A percentile compares a stretch with the other conserved stretches of the same genome.
Evolutionary conservation across 2,113 vertebrate genomes (phyloP).

Genomic region (Asarcornis scutulata): DNA sequence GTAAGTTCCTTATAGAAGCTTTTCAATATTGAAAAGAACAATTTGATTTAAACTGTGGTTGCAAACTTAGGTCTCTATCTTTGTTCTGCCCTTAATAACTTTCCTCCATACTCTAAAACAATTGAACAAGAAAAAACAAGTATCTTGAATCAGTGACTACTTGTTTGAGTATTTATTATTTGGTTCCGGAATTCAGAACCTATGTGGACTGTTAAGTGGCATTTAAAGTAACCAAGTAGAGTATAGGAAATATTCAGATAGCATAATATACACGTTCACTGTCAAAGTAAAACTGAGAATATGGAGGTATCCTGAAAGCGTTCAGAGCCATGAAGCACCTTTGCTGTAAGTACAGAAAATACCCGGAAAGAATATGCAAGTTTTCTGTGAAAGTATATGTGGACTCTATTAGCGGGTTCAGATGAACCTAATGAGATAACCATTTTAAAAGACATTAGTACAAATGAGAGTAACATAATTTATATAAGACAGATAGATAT

Average conservation of each 20-base stretch:
- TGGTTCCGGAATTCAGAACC: neutral
- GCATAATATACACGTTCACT: neutral
- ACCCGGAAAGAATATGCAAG: neutral
- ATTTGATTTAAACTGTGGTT: too few relatives aligned
- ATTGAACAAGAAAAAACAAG: too few relatives aligned
- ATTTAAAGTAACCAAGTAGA: neutral
- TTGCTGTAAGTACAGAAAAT: neutral
- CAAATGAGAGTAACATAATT: neutral
- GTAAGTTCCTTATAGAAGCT: neutral
- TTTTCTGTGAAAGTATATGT: neutral
- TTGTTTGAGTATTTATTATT: neutral
- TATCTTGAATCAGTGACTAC: too few relatives aligned
- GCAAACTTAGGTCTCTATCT: too few relatives aligned
- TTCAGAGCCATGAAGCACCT: neutral
- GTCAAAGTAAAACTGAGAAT: neutral
- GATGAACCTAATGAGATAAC: neutral
- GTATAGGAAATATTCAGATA: neutral
- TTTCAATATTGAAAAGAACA: neutral
- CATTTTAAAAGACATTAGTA: neutral
- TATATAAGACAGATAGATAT: neutral
- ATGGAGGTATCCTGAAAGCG: neutral
- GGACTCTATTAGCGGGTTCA: neutral
- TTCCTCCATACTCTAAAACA: too few relatives aligned
- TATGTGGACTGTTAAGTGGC: neutral
- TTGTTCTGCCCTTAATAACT: too few relatives aligned